phyloP scores from a whole-genome alignment of 2,888 invertebrate genomes.

The Lydus trimaculatus region DNA sequence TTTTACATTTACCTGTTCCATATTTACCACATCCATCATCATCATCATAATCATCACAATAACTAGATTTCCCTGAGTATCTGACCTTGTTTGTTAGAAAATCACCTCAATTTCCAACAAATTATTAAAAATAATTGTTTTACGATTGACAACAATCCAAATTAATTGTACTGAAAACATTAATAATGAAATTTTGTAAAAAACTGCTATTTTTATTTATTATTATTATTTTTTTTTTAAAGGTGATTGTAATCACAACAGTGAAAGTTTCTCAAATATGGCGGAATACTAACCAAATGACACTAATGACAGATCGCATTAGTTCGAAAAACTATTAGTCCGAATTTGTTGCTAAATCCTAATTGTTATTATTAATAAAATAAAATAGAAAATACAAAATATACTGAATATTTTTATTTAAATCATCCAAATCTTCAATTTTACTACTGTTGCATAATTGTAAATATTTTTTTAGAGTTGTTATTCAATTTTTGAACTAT shows the following conservation, averaged over 20 bases:
- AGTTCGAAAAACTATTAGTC: slow-evolving; percentile 2
- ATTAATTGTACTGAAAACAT: slow-evolving; percentile 19
- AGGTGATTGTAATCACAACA: slow-evolving; percentile 8
- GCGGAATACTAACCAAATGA: slow-evolving; percentile 9
- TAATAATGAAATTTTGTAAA: slow-evolving; percentile 1
- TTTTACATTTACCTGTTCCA: slow-evolving; percentile 16
- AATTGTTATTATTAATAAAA: too few species aligned
- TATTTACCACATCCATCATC: slow-evolving; percentile 2
- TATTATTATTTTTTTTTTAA: slow-evolving; percentile 1
- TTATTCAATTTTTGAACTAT: too few species aligned
- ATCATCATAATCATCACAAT: background rate
- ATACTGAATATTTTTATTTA: too few species aligned
- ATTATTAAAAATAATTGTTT: slow-evolving; percentile 1
- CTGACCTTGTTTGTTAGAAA: slow-evolving; percentile 2
- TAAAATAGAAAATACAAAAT: too few species aligned
- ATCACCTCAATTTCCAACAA: background rate
- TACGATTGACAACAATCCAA: background rate
- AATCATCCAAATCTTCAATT: too few species aligned
- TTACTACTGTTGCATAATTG: too few species aligned
- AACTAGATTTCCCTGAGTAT: background rate
- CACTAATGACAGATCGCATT: slow-evolving; percentile 15
- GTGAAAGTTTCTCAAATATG: slow-evolving; percentile 22
- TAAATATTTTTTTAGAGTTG: too few species aligned
- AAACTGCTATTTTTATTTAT: background rate
- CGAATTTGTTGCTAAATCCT: too few species aligned